Percentiles rank a stretch among this genome's conserved stretches.
phyloP scores from a whole-genome alignment of 2,797 vertebrate genomes.

The Xiphophorus birchmanni region DNA sequence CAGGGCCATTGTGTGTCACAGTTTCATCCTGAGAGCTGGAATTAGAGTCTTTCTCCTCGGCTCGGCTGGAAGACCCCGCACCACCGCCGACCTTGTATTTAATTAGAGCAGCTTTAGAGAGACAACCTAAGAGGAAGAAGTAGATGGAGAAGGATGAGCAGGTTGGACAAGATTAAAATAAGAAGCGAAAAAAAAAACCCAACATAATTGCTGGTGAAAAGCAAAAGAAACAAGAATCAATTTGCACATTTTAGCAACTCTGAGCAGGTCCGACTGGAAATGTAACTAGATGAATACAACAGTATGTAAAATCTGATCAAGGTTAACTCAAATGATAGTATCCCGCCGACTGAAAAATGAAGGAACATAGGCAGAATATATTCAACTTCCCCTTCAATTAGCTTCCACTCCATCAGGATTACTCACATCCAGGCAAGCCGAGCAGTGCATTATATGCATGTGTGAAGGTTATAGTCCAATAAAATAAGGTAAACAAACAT shows the following conservation, averaged over 20 bases:
- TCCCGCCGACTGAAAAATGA: slow-evolving; percentile 31
- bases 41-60: slow-evolving; percentile 85
- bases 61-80: slow-evolving; percentile 77
- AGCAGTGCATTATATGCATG: slow-evolving; percentile 27
- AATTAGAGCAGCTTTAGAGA: slow-evolving; percentile 72
- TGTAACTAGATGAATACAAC: slow-evolving; percentile 47
- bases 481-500: slow-evolving; percentile 72
- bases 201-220: slow-evolving; percentile 21
- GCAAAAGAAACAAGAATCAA: slow-evolving; percentile 37
- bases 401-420: slow-evolving; percentile 28
- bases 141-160: slow-evolving; percentile 26
- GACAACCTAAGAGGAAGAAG: slow-evolving; percentile 36
- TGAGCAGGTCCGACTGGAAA: slow-evolving; percentile 74
- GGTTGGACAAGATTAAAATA: slow-evolving; percentile 21
- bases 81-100: slow-evolving; percentile 73
- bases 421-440: slow-evolving; percentile 22
- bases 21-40: slow-evolving; percentile 78
- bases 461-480: slow-evolving; percentile 62
- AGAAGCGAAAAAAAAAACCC: not conserved
- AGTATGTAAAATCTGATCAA: slow-evolving; percentile 54
- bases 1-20: slow-evolving; percentile 80
- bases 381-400: slow-evolving; percentile 43
- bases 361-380: slow-evolving; percentile 13
- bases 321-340: slow-evolving; percentile 25
- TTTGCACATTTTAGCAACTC: slow-evolving; percentile 45